Evolutionary conservation across 2,113 vertebrate genomes (phyloP).

Genomic region (Siniperca knerii): DNA sequence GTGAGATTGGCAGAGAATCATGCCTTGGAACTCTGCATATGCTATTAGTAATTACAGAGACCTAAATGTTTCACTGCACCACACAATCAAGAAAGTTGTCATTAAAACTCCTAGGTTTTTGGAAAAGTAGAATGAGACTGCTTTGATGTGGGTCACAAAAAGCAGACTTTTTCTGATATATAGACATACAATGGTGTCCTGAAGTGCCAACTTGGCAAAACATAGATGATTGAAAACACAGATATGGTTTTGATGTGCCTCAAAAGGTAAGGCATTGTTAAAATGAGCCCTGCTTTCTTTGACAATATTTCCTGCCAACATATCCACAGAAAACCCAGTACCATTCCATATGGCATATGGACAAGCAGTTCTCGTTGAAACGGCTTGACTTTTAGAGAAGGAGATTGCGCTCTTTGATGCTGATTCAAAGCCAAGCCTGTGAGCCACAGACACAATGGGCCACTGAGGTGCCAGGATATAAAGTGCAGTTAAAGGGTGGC

Average conservation of each 20-base stretch:
- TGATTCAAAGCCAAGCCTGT: constrained; percentile 62
- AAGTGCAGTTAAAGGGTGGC: constrained; percentile 35
- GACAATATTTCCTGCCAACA: constrained; percentile 55
- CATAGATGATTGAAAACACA: constrained; percentile 40
- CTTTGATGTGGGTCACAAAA: constrained; percentile 61
- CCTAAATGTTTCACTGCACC: constrained; percentile 41
- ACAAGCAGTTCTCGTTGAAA: constrained; percentile 43
- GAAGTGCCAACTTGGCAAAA: constrained; percentile 58
- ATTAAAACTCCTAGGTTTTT: constrained; percentile 55
- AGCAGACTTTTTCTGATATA: constrained; percentile 27
- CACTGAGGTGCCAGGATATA: constrained; percentile 41
- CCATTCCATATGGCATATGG: constrained; percentile 53
- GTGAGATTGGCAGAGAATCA: constrained; percentile 51
- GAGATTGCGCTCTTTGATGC: constrained; percentile 58
- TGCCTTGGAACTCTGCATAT: constrained; percentile 52
- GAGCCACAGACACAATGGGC: constrained; percentile 40
- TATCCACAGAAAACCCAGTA: constrained; percentile 37
- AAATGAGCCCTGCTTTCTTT: constrained; percentile 48
- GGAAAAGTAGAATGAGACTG: constrained; percentile 20
- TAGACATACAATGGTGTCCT: constrained; percentile 16
- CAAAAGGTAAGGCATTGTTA: constrained; percentile 59
- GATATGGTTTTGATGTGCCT: constrained; percentile 64
- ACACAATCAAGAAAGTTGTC: constrained; percentile 53
- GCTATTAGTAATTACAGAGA: constrained; percentile 62
- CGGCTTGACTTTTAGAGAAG: constrained; percentile 45